These are phyloP conservation scores for Megaceryle alcyon DNA, from an alignment of 2,797 vertebrate genomes.

Conservation along the genomic window DNA sequence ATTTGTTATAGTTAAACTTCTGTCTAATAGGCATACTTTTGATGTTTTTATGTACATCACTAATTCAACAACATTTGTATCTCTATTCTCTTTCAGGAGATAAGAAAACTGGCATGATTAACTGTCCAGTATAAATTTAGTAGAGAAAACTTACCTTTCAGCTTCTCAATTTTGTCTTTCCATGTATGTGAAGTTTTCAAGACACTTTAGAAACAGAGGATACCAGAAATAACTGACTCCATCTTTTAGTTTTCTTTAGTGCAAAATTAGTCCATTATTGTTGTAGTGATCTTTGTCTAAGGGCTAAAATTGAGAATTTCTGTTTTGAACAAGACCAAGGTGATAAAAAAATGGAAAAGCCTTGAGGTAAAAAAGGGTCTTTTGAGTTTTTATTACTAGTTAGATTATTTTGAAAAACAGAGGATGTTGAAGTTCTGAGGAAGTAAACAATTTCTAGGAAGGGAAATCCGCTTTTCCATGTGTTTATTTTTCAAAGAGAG, in stretches of 20 bases:
- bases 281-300: background rate
- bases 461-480: background rate
- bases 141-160: background rate
- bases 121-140: background rate
- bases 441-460: constrained; percentile 56
- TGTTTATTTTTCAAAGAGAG: background rate
- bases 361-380: background rate
- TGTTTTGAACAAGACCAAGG: constrained; percentile 12
- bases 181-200: background rate
- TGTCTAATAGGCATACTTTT: background rate
- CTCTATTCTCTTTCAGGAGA: background rate
- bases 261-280: background rate
- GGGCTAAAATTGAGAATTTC: constrained; percentile 22
- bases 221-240: background rate
- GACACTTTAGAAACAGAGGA: background rate
- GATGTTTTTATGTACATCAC: background rate
- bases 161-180: background rate
- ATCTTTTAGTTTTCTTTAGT: background rate
- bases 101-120: background rate
- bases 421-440: constrained; percentile 8
- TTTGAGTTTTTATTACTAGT: background rate
- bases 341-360: constrained; percentile 14
- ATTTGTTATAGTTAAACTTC: background rate
- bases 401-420: background rate
- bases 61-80: background rate